Evolutionary conservation across 1,140 invertebrate genomes (phyloP).

Genomic region (Chrysoperla carnea): DNA sequence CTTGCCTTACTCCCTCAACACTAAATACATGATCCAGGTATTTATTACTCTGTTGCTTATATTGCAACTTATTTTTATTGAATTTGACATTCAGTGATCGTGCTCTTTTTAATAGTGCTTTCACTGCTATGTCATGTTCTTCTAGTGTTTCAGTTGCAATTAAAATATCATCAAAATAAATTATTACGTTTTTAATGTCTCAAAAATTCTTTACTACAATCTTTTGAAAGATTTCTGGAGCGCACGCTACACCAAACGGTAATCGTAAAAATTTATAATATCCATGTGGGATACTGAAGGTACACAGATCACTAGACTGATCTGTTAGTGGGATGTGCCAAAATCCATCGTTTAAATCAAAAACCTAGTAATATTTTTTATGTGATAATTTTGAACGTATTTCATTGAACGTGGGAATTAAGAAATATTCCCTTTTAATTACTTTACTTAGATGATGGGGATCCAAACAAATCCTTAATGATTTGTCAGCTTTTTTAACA

Average conservation of each 20-base stretch:
- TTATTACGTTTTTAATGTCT: constrained; percentile 8
- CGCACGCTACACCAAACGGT: not conserved
- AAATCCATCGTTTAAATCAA: not conserved
- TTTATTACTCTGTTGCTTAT: constrained; percentile 7
- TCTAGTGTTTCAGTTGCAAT: constrained; percentile 7
- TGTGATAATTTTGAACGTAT: not conserved
- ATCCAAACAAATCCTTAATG: too few relatives aligned
- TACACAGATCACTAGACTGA: constrained; percentile 1
- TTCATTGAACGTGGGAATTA: constrained; percentile 5
- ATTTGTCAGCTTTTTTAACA: too few relatives aligned
- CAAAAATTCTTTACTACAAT: constrained; percentile 7
- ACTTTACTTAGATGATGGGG: constrained; percentile 1
- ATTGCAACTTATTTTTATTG: constrained; percentile 13
- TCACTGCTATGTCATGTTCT: constrained; percentile 14
- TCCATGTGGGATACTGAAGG: constrained; percentile 2
- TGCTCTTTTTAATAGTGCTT: constrained; percentile 12
- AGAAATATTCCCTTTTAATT: constrained; percentile 1
- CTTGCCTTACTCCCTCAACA: constrained; percentile 7
- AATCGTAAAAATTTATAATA: constrained; percentile 3
- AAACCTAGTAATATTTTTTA: not conserved
- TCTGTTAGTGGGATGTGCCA: too few relatives aligned
- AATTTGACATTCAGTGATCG: constrained; percentile 9
- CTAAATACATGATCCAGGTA: constrained; percentile 12
- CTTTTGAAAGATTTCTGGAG: constrained; percentile 5
- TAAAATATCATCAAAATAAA: constrained; percentile 15